Evolutionary conservation across 1,140 invertebrate species (phyloP).

Genomic region (Eriocheir sinensis): DNA sequence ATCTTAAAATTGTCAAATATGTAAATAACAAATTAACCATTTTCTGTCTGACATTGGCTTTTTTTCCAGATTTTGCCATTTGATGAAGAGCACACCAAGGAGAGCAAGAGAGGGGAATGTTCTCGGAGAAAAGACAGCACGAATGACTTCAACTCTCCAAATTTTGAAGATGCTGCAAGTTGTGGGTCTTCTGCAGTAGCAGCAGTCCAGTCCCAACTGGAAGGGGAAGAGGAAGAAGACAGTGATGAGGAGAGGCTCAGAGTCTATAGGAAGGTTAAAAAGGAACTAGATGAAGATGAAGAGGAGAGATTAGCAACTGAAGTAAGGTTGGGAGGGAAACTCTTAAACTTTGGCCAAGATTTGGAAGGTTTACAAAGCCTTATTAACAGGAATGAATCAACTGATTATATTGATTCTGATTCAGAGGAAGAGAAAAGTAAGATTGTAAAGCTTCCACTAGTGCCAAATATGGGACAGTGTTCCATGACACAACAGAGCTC

Average conservation of each 20-base stretch:
- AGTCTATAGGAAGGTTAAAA: slow-evolving; percentile 42
- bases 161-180: neutral
- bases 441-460: too few relatives aligned
- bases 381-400: neutral
- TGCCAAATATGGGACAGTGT: too few relatives aligned
- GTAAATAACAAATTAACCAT: too few relatives aligned
- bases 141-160: neutral
- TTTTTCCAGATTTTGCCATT: too few relatives aligned
- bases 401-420: neutral
- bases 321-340: neutral
- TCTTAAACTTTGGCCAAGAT: neutral
- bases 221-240: slow-evolving; percentile 29
- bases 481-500: too few relatives aligned
- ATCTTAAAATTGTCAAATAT: neutral
- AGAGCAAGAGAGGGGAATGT: neutral
- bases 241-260: slow-evolving; percentile 57
- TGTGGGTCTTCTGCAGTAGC: neutral
- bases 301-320: neutral
- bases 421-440: neutral
- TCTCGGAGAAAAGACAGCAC: too few relatives aligned
- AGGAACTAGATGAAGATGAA: slow-evolving; percentile 63
- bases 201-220: neutral
- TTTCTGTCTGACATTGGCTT: too few relatives aligned
- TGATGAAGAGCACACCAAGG: neutral
- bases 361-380: neutral